phyloP scores from a whole-genome alignment of 2,888 invertebrate species.

The Pyrrhia umbra region DNA sequence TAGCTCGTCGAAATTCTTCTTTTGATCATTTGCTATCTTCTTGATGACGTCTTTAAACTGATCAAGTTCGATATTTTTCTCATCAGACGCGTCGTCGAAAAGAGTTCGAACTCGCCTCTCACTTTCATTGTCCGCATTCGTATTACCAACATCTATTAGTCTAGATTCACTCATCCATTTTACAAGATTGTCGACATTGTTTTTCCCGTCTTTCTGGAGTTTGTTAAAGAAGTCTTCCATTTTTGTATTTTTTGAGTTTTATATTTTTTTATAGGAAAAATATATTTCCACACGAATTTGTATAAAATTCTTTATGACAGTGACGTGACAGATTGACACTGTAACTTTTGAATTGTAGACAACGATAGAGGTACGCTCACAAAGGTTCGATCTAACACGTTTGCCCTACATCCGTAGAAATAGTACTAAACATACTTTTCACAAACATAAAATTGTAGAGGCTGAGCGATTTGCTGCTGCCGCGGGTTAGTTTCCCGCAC shows the following conservation, averaged over 20 bases:
- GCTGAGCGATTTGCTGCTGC: background rate
- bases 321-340: constrained; percentile 6
- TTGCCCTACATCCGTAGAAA: background rate
- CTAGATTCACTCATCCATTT: constrained; percentile 78
- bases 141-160: constrained; percentile 61
- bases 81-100: constrained; percentile 62
- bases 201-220: constrained; percentile 69
- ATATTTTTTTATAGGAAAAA: background rate
- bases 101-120: constrained; percentile 70
- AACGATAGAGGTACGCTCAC: background rate
- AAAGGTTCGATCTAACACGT: background rate
- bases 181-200: constrained; percentile 70
- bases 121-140: constrained; percentile 52
- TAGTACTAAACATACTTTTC: background rate
- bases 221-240: constrained; percentile 61
- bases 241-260: background rate
- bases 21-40: constrained; percentile 69
- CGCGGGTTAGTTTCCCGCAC: no score
- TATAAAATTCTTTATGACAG: constrained; percentile 1
- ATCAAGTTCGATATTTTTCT: constrained; percentile 56
- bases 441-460: background rate
- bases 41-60: constrained; percentile 70
- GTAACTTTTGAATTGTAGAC: background rate
- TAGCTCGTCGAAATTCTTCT: constrained; percentile 67
- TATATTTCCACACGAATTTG: background rate